phyloP scores from a whole-genome alignment of 2,888 invertebrate genomes.

The Scelioninae gen. 2 region DNA sequence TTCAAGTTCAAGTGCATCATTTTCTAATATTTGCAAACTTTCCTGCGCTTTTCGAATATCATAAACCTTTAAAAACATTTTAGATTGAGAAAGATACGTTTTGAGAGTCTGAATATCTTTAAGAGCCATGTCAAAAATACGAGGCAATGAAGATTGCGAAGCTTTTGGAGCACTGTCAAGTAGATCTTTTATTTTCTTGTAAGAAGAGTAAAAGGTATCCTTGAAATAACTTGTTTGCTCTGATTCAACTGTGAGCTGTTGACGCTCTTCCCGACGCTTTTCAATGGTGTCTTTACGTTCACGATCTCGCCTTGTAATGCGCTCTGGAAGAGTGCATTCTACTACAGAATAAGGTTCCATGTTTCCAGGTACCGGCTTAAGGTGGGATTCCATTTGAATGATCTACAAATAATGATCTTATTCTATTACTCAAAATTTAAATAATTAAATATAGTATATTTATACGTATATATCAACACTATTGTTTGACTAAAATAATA shows the following conservation, averaged over 20 bases:
- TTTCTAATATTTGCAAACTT: slow-evolving; percentile 82
- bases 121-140: slow-evolving; percentile 83
- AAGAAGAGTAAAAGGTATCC: slow-evolving; percentile 81
- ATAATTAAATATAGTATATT: not conserved
- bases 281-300: slow-evolving; percentile 82
- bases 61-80: slow-evolving; percentile 87
- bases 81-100: slow-evolving; percentile 86
- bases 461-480: too few species aligned
- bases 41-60: slow-evolving; percentile 88
- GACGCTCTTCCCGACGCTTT: slow-evolving; percentile 80
- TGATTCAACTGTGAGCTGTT: slow-evolving; percentile 79
- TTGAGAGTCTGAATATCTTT: slow-evolving; percentile 85
- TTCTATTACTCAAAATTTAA: not conserved
- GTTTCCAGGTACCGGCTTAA: slow-evolving; percentile 39
- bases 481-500: too few species aligned
- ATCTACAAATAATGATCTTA: slow-evolving; percentile 3
- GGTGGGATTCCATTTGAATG: slow-evolving; percentile 49
- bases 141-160: slow-evolving; percentile 77
- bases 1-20: slow-evolving; percentile 84
- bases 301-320: slow-evolving; percentile 78
- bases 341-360: slow-evolving; percentile 50
- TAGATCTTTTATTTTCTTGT: slow-evolving; percentile 80
- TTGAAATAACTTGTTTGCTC: slow-evolving; percentile 85
- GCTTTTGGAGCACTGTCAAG: slow-evolving; percentile 76
- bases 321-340: slow-evolving; percentile 75